phyloP scores from a whole-genome alignment of 92 coral and sea anemone genomes.

The Blastomussa wellsi region DNA sequence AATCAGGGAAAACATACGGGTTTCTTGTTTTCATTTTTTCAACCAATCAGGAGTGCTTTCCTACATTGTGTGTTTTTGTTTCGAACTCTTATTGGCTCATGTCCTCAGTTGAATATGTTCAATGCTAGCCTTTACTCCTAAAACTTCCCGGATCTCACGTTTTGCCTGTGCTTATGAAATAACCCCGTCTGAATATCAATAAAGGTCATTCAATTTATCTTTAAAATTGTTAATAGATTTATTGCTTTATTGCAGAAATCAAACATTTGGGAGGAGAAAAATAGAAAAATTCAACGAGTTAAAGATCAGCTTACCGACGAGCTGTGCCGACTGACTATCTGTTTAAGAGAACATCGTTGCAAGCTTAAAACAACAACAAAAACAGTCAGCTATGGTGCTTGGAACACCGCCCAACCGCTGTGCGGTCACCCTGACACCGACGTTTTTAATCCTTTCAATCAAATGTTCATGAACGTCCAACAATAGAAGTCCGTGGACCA shows the following conservation, averaged over 20 bases:
- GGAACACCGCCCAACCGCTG: not conserved
- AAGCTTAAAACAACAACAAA: not conserved
- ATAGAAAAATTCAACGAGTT: not conserved
- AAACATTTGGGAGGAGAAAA: constrained; percentile 1
- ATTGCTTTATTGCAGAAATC: not conserved
- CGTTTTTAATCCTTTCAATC: not conserved
- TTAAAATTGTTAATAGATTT: not conserved
- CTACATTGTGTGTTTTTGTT: not conserved
- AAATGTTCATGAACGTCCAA: not conserved
- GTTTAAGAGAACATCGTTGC: not conserved
- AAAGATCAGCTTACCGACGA: not conserved
- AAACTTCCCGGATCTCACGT: too few species aligned
- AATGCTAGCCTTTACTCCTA: too few species aligned
- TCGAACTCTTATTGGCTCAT: not conserved
- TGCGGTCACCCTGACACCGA: not conserved
- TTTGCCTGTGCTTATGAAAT: too few species aligned
- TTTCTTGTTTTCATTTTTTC: not conserved
- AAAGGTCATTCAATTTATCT: too few species aligned
- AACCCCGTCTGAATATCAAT: not conserved
- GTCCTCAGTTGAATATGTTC: too few species aligned
- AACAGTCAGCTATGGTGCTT: not conserved
- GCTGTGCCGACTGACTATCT: not conserved
- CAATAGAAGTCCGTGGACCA: not conserved
- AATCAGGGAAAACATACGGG: not conserved
- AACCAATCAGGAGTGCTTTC: not conserved